Evolutionary conservation across 2,113 vertebrate genomes (phyloP).

Genomic region (Collichthys lucidus): DNA sequence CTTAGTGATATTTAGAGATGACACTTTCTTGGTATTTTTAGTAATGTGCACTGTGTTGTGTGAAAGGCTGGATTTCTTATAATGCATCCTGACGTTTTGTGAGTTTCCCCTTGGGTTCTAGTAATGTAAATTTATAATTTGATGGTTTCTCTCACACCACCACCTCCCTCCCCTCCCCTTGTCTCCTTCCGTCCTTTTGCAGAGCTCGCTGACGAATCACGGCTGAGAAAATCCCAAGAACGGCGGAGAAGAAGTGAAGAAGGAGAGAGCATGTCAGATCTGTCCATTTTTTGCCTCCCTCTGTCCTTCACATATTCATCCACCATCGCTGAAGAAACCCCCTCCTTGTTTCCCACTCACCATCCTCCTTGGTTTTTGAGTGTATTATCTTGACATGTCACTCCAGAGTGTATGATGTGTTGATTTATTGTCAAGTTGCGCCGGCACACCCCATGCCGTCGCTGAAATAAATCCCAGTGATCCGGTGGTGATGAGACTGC

Average conservation of each 20-base stretch:
- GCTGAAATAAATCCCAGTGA: constrained; percentile 78
- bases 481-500: constrained; percentile 71
- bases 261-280: constrained; percentile 37
- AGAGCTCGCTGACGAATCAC: constrained; percentile 68
- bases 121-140: constrained; percentile 48
- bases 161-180: background rate
- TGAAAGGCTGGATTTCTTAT: constrained; percentile 26
- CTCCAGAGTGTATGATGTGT: constrained; percentile 68
- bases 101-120: constrained; percentile 27
- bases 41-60: background rate
- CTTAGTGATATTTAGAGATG: background rate
- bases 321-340: constrained; percentile 30
- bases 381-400: constrained; percentile 71
- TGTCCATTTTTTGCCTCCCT: constrained; percentile 32
- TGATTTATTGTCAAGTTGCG: constrained; percentile 76
- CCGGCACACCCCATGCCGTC: constrained; percentile 58
- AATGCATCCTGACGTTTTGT: constrained; percentile 36
- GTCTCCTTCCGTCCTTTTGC: constrained; percentile 12
- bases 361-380: constrained; percentile 50
- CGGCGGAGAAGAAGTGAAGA: constrained; percentile 45
- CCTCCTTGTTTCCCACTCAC: constrained; percentile 6
- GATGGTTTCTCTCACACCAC: constrained; percentile 22
- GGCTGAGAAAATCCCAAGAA: constrained; percentile 62
- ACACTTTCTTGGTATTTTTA: background rate
- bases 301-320: constrained; percentile 23